Conservation (phyloP, 2,888 invertebrate genomes). For the Dynastes maya region DNA sequence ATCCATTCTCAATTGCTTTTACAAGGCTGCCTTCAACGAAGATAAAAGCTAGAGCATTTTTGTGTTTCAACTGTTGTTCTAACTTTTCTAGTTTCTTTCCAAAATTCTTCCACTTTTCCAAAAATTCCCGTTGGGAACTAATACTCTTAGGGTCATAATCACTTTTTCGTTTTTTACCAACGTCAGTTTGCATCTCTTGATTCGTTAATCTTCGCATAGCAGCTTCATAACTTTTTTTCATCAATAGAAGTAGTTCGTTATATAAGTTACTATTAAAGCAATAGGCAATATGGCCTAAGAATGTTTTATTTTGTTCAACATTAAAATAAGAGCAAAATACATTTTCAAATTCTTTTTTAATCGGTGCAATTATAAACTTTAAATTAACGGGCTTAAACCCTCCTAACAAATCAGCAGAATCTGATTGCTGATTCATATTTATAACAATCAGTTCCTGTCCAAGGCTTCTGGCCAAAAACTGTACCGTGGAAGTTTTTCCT, state of each 20-base stretch:
- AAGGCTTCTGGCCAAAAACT: constrained; percentile 89
- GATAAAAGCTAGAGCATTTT: constrained; percentile 86
- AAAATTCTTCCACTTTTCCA: constrained; percentile 76
- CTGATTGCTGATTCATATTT: constrained; percentile 99
- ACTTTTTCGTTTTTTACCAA: constrained; percentile 62
- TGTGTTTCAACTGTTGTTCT: constrained; percentile 81
- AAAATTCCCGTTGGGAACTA: constrained; percentile 16
- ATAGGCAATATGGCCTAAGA: constrained; percentile 84
- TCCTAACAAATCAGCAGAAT: constrained; percentile 95
- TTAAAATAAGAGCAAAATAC: constrained; percentile 87
- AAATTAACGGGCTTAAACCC: constrained; percentile 97
- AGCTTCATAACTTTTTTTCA: constrained; percentile 82
- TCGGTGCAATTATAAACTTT: constrained; percentile 85
- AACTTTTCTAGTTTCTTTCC: constrained; percentile 81
- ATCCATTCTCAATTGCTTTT: constrained; percentile 90
- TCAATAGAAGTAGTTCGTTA: constrained; percentile 80
- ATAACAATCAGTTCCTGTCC: constrained; percentile 92
- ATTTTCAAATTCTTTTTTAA: constrained; percentile 87
- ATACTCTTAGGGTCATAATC: constrained; percentile 6
- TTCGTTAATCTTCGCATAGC: constrained; percentile 74
- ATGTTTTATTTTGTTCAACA: constrained; percentile 85
- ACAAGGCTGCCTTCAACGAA: constrained; percentile 96
- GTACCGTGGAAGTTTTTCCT: constrained; percentile 96
- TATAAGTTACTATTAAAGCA: constrained; percentile 84
- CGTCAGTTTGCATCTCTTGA: constrained; percentile 42